Evolutionary conservation across 1,140 invertebrate genomes (phyloP).

Genomic region (Phocides pigmalion): DNA sequence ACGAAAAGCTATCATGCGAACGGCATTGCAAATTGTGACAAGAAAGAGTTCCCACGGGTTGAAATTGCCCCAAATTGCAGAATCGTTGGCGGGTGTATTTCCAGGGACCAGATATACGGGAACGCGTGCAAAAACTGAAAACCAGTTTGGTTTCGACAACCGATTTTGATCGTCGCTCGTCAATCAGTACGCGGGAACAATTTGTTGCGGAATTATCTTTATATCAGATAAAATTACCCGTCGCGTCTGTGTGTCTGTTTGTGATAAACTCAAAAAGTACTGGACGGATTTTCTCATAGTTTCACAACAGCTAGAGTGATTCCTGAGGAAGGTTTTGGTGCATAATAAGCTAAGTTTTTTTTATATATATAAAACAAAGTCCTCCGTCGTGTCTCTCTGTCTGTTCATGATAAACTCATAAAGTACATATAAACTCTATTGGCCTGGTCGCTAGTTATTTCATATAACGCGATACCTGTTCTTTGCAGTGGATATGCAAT

Average conservation of each 20-base stretch:
- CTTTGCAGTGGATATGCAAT: background rate
- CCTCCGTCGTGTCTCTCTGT: too few relatives aligned
- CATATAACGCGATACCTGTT: background rate
- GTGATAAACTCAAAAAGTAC: too few relatives aligned
- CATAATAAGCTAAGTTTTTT: too few relatives aligned
- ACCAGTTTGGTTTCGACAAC: constrained; percentile 5
- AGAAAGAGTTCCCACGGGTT: constrained; percentile 1
- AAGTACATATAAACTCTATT: too few relatives aligned
- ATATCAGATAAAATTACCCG: too few relatives aligned
- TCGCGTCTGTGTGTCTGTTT: too few relatives aligned
- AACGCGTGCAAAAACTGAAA: constrained; percentile 20
- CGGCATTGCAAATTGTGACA: background rate
- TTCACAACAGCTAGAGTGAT: too few relatives aligned
- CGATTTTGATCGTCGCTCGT: constrained; percentile 8
- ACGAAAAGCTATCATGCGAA: background rate
- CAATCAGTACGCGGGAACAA: constrained; percentile 12
- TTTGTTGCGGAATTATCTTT: background rate
- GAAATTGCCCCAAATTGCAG: constrained; percentile 23
- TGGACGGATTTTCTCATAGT: too few relatives aligned
- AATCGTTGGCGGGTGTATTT: constrained; percentile 1
- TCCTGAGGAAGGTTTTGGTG: too few relatives aligned
- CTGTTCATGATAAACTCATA: too few relatives aligned
- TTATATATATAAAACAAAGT: too few relatives aligned
- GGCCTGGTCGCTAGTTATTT: too few relatives aligned
- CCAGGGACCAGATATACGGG: constrained; percentile 16